Evolutionary conservation across 2,888 invertebrate species (phyloP).

Genomic region (Eristalinus aeneus): DNA sequence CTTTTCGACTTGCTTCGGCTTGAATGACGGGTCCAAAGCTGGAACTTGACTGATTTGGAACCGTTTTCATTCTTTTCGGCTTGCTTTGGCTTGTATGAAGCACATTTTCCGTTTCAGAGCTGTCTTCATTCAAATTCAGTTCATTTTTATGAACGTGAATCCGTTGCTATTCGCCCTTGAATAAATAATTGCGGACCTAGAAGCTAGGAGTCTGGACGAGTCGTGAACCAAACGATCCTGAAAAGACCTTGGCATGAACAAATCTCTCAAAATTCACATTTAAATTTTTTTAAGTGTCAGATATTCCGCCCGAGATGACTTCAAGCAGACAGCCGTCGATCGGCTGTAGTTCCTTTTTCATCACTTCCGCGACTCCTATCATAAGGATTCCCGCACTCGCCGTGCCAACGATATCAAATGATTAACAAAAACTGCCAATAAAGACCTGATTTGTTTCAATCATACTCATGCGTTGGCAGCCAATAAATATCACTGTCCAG

Average conservation of each 20-base stretch:
- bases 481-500: conserved; percentile 52
- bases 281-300: neutral
- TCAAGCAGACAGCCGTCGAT: neutral
- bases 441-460: conserved; percentile 50
- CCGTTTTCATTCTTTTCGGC: no score
- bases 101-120: no score
- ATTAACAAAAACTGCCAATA: conserved; percentile 27
- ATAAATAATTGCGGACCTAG: no score
- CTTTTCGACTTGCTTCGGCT: no score
- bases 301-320: neutral
- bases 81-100: no score
- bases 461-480: conserved; percentile 10
- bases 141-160: no score
- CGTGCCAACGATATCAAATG: conserved; percentile 9
- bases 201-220: neutral
- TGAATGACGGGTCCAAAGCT: no score
- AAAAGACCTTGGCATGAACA: no score
- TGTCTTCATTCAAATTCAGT: no score
- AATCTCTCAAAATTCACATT: neutral
- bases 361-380: neutral
- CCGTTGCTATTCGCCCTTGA: no score
- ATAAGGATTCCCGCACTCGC: conserved; percentile 40
- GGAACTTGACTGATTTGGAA: no score
- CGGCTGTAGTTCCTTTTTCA: neutral
- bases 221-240: no score